phyloP scores from a whole-genome alignment of 2,113 vertebrate genomes.

The Macaca mulatta region DNA sequence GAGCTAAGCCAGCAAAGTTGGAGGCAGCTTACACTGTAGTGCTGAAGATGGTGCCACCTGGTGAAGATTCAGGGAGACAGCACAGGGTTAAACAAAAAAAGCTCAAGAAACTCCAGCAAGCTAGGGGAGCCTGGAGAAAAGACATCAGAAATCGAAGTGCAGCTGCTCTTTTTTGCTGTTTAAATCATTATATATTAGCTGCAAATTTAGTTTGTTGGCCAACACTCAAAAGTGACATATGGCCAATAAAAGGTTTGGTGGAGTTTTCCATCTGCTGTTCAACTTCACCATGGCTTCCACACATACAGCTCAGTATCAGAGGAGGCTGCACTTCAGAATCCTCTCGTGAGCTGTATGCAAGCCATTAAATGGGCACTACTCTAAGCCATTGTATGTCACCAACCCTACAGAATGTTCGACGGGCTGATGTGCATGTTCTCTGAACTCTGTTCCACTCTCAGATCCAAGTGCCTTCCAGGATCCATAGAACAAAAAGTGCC shows the following conservation, averaged over 20 bases:
- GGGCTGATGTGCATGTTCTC: not conserved
- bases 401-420: not conserved
- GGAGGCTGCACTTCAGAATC: conserved; percentile 68
- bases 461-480: not conserved
- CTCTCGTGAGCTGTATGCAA: conserved; percentile 59
- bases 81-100: conserved; percentile 60
- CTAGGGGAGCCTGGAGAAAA: conserved; percentile 76
- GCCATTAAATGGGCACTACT: not conserved
- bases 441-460: not conserved
- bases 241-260: conserved; percentile 83
- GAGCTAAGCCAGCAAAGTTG: not conserved
- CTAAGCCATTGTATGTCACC: not conserved
- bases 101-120: conserved; percentile 64
- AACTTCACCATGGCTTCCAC: conserved; percentile 76
- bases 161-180: conserved; percentile 83
- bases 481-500: not conserved
- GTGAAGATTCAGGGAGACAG: conserved; percentile 56
- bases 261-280: conserved; percentile 86
- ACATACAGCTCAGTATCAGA: conserved; percentile 66
- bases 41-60: conserved; percentile 60
- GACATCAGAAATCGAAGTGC: conserved; percentile 80
- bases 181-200: conserved; percentile 88
- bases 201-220: conserved; percentile 84
- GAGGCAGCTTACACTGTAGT: not conserved
- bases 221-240: conserved; percentile 85